phyloP scores from a whole-genome alignment of 1,140 invertebrate genomes.

The Bombus confusus region DNA sequence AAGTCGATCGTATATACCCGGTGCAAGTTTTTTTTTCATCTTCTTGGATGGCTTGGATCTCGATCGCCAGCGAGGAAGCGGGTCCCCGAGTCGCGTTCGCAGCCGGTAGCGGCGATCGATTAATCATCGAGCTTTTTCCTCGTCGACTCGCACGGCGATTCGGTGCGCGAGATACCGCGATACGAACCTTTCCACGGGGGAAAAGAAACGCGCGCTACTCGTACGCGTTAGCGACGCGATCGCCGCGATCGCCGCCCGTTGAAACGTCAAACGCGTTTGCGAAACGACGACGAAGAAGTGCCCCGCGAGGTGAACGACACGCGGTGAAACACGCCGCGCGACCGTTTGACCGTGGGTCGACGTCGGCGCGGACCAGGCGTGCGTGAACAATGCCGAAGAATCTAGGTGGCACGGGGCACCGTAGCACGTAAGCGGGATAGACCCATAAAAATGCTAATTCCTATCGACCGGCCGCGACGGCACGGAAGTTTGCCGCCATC shows the following conservation, averaged over 20 bases:
- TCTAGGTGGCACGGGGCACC: constrained; percentile 73
- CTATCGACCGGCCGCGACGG: constrained; percentile 74
- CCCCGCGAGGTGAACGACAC: constrained; percentile 18
- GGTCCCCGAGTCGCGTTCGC: background rate
- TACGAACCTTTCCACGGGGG: background rate
- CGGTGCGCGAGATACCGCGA: background rate
- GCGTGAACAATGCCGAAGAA: constrained; percentile 73
- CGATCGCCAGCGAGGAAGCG: background rate
- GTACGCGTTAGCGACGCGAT: too few species aligned
- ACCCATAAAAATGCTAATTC: constrained; percentile 83
- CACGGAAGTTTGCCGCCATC: constrained; percentile 64
- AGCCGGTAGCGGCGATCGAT: constrained; percentile 33
- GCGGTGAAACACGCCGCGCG: constrained; percentile 20
- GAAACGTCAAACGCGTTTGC: too few species aligned
- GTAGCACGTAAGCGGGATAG: constrained; percentile 78
- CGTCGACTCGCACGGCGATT: background rate
- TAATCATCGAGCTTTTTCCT: constrained; percentile 39
- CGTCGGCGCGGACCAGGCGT: constrained; percentile 53
- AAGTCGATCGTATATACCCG: constrained; percentile 39
- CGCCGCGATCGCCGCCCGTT: too few species aligned
- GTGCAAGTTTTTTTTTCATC: constrained; percentile 57
- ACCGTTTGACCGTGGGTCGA: background rate
- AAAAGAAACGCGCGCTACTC: background rate
- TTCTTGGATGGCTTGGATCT: background rate
- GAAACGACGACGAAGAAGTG: background rate